Evolutionary conservation across 2,888 invertebrate genomes (phyloP).

Genomic region (Hedya salicella): DNA sequence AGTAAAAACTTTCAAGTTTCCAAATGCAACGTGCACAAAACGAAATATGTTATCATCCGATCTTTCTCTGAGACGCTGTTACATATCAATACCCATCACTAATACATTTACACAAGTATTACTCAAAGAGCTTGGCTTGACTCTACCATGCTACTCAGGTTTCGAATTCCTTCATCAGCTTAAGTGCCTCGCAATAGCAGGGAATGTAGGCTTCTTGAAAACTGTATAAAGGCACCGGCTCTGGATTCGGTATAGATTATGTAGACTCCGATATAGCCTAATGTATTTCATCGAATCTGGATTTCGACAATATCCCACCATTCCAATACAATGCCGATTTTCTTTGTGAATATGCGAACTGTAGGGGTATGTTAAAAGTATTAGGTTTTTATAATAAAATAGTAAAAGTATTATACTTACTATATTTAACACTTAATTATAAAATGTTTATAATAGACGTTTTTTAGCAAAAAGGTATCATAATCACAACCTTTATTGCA

Average conservation of each 20-base stretch:
- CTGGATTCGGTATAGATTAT: constrained; percentile 31
- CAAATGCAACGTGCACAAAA: too few relatives aligned
- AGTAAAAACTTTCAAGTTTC: too few relatives aligned
- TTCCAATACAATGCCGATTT: constrained; percentile 6
- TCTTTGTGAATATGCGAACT: constrained; percentile 10
- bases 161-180: constrained; percentile 37
- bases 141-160: constrained; percentile 5
- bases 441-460: too few relatives aligned
- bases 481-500: too few relatives aligned
- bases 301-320: background rate
- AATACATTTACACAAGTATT: background rate
- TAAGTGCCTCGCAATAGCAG: constrained; percentile 32
- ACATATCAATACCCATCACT: too few relatives aligned
- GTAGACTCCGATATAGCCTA: constrained; percentile 23
- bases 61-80: too few relatives aligned
- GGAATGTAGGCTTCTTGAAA: constrained; percentile 14
- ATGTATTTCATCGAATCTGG: constrained; percentile 13
- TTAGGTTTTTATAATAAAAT: too few relatives aligned
- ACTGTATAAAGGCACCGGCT: constrained; percentile 13
- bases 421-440: too few relatives aligned
- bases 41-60: too few relatives aligned
- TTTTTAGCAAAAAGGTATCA: too few relatives aligned
- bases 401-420: too few relatives aligned
- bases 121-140: constrained; percentile 12
- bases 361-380: background rate